Evolutionary conservation across 1,140 invertebrate genomes (phyloP), one percentile per base, ranked within the genome.

Genomic region (Drosophila bocki): DNA sequence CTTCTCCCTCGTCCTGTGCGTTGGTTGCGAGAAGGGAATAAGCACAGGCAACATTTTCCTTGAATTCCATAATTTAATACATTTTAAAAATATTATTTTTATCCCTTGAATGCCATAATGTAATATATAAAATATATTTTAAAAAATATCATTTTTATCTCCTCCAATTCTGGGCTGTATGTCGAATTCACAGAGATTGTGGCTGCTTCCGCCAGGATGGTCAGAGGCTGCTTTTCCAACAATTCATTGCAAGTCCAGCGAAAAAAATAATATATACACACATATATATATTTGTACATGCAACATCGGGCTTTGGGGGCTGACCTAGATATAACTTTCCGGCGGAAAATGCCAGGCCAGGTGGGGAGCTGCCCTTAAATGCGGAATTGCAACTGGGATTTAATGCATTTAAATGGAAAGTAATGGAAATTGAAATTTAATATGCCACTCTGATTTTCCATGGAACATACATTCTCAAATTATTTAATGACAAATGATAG

Each of bases 261-360:
- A 22, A 39, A 22, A 47, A 54, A 39, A 39, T 39, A 39, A 37
- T 15, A 53, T 12, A 54, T 37, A 54, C 19, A 37, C 26, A 29
- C 7, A 29, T 29, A 7, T 29, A 29, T 29, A 29, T 29, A 29
- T 29, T 6, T 29, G 26, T 8, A 37, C 19, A 32, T 3, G 17
- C 48, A 51, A 54, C 53, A 54, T 15, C 33, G 0, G 17, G 51
- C 32, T 53, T 13, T 53, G 50, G 51, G 50, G 51, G 51, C 53
- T 54, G 53, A 54, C 53, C 53, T 26, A 54, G 53, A 54, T 54
- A 54, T 54, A 54, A 54, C 53, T 54, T 37, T 22, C 33, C 35
- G 53, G 17, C 32, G 33, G 17, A 37, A 19, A 37, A 37, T 54
- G 15, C 51, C 51, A 54, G 51, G 51, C 33, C 51, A 54, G 53